Percentiles rank a stretch among this genome's conserved stretches.
Evolutionary conservation across 2,888 invertebrate genomes (phyloP).

Genomic region (Lycia hirtaria): DNA sequence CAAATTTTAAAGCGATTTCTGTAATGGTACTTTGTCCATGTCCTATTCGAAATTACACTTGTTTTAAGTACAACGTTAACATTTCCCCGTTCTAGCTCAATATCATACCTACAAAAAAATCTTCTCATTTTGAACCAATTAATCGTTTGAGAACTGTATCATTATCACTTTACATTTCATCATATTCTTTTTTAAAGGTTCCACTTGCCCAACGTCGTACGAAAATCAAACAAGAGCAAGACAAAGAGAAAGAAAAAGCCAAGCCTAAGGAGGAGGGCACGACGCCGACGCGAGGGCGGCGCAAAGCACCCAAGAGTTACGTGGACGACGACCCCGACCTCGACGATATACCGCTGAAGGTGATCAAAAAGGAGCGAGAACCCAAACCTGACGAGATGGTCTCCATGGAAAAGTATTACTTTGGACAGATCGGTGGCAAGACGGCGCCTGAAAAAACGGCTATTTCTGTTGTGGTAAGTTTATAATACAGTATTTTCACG

Average conservation of each 20-base stretch:
- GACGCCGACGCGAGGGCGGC: slow-evolving; percentile 52
- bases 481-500: neutral
- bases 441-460: slow-evolving; percentile 48
- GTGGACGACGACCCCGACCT: slow-evolving; percentile 71
- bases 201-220: slow-evolving; percentile 72
- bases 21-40: too few species aligned
- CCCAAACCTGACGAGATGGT: slow-evolving; percentile 74
- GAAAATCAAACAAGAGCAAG: slow-evolving; percentile 73
- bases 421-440: slow-evolving; percentile 81
- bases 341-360: slow-evolving; percentile 73
- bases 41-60: too few species aligned
- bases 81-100: too few species aligned
- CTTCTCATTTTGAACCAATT: too few species aligned
- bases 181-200: slow-evolving; percentile 48
- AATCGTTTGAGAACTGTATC: too few species aligned
- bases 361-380: slow-evolving; percentile 72
- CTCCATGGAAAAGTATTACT: slow-evolving; percentile 87
- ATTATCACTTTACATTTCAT: too few species aligned
- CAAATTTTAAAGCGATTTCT: too few species aligned
- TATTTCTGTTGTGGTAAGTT: slow-evolving; percentile 73
- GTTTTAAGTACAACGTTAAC: too few species aligned
- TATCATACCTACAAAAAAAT: too few species aligned
- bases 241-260: slow-evolving; percentile 59
- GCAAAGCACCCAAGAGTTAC: slow-evolving; percentile 65
- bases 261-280: slow-evolving; percentile 47